A percentile compares a stretch with the other conserved stretches of the same genome.
These are phyloP conservation scores for Drosophila nebulosa DNA, from an alignment of 1,140 invertebrate species.

Conservation along the genomic window DNA sequence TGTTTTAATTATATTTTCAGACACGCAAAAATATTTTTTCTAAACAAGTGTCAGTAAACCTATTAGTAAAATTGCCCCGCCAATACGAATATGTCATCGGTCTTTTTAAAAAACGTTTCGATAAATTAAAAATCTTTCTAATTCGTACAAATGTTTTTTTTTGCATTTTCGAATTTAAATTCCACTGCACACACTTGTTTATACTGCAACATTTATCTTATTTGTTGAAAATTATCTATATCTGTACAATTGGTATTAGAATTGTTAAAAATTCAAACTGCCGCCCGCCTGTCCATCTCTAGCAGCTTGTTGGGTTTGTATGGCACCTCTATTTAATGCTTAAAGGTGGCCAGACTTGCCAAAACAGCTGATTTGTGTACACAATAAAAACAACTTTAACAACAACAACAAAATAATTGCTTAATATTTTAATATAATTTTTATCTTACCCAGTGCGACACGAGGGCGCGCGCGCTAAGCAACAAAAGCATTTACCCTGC, in stretches of 20 bases:
- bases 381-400: constrained; percentile 43
- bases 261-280: background rate
- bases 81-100: too few relatives aligned
- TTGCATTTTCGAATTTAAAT: too few relatives aligned
- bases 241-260: background rate
- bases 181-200: too few relatives aligned
- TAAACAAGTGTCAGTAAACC: too few relatives aligned
- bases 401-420: constrained; percentile 15
- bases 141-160: too few relatives aligned
- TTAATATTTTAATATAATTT: constrained; percentile 44
- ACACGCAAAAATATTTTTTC: too few relatives aligned
- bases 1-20: too few relatives aligned
- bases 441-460: constrained; percentile 43
- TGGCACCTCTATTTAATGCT: background rate
- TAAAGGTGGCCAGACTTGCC: background rate
- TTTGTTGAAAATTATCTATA: too few relatives aligned
- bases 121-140: too few relatives aligned
- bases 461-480: background rate
- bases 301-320: background rate
- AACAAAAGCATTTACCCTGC: constrained; percentile 1
- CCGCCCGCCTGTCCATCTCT: background rate
- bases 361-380: constrained; percentile 39
- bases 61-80: too few relatives aligned
- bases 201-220: too few relatives aligned
- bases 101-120: too few relatives aligned